Conservation (phyloP, 2,888 invertebrate genomes). For the Pedicia rivosa region DNA sequence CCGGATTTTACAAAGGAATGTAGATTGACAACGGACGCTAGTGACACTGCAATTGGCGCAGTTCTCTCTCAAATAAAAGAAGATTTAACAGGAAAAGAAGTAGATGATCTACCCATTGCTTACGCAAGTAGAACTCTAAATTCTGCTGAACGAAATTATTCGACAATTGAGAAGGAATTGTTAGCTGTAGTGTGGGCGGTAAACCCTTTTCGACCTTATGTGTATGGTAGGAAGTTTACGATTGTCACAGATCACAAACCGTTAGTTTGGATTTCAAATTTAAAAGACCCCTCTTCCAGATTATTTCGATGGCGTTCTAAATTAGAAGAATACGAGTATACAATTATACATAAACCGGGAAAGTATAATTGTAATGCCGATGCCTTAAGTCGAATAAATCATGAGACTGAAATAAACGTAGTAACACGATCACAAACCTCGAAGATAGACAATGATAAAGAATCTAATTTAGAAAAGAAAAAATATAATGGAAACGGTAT, state of each 20-base stretch:
- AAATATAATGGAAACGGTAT: too few relatives aligned
- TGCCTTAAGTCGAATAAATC: too few relatives aligned
- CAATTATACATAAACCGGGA: conserved; percentile 14
- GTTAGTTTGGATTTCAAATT: conserved; percentile 13
- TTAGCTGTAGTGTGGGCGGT: conserved; percentile 14
- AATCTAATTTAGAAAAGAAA: too few relatives aligned
- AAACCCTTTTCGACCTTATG: conserved; percentile 16
- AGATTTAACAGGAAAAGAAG: too few relatives aligned
- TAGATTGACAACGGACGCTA: conserved; percentile 18
- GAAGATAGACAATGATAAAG: too few relatives aligned
- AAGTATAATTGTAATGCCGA: conserved; percentile 13
- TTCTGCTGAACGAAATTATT: conserved; percentile 14
- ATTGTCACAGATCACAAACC: conserved; percentile 18
- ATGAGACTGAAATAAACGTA: too few relatives aligned
- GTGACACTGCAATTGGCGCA: conserved; percentile 15
- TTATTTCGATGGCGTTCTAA: conserved; percentile 17
- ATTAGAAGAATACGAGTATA: conserved; percentile 16
- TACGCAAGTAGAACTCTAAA: conserved; percentile 15
- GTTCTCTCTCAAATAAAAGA: conserved; percentile 14
- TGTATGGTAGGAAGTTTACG: conserved; percentile 15
- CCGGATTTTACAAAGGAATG: conserved; percentile 16
- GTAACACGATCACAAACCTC: too few relatives aligned
- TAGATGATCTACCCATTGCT: conserved; percentile 14
- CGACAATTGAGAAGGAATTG: conserved; percentile 15
- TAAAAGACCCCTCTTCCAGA: conserved; percentile 14